These are phyloP conservation scores for Chrysomallon squamiferum DNA, from an alignment of 1,140 invertebrate genomes.

Conservation along the genomic window DNA sequence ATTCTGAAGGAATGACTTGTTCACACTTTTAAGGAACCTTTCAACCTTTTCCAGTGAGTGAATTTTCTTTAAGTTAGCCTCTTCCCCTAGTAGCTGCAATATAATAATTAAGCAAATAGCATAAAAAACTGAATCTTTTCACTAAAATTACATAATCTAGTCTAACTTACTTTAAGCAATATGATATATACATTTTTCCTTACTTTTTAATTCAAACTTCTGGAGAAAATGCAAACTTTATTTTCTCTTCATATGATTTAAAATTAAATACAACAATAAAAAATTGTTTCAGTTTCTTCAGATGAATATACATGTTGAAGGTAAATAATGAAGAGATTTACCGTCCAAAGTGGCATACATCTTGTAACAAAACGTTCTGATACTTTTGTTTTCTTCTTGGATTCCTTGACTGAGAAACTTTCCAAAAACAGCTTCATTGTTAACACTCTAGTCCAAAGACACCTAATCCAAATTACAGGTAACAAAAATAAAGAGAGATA, in stretches of 20 bases:
- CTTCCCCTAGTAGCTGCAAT: background rate
- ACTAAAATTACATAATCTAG: background rate
- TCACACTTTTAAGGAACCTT: slow-evolving; percentile 36
- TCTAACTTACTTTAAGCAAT: too few relatives aligned
- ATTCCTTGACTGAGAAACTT: background rate
- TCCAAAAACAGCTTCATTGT: slow-evolving; percentile 15
- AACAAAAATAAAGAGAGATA: too few relatives aligned
- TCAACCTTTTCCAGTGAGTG: slow-evolving; percentile 12
- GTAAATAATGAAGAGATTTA: background rate
- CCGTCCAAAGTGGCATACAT: slow-evolving; percentile 2
- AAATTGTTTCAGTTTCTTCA: too few relatives aligned
- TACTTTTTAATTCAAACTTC: too few relatives aligned
- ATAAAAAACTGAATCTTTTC: background rate
- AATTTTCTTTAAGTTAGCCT: slow-evolving; percentile 6
- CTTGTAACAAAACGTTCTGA: background rate
- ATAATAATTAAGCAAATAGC: background rate
- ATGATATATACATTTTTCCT: too few relatives aligned
- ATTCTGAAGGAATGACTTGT: slow-evolving; percentile 27
- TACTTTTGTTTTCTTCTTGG: background rate
- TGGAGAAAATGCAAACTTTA: too few relatives aligned
- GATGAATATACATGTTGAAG: too few relatives aligned
- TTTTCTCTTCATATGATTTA: too few relatives aligned
- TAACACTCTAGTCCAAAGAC: slow-evolving; percentile 8
- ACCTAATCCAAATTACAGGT: background rate
- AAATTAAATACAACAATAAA: too few relatives aligned